Conservation (phyloP, 2,888 invertebrate genomes). For the Cephus sareptanus region DNA sequence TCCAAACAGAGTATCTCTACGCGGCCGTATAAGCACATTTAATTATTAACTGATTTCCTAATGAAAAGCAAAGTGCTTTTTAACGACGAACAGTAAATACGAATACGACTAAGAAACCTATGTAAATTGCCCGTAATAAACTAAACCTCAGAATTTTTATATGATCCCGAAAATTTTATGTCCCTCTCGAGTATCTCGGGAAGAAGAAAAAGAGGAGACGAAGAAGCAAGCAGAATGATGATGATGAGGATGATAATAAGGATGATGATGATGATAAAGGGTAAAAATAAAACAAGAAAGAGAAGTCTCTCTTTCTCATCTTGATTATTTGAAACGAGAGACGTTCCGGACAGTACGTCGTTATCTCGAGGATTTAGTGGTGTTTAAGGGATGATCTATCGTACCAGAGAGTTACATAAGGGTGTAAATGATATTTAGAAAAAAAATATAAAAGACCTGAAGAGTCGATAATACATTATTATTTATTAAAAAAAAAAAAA, state of each 20-base stretch:
- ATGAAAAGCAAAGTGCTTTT: slow-evolving; percentile 6
- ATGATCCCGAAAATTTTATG: not conserved
- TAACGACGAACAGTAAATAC: not conserved
- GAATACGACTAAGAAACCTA: not conserved
- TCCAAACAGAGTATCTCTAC: not conserved
- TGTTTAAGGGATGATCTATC: not conserved
- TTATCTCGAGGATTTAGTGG: not conserved
- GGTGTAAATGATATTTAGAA: not conserved
- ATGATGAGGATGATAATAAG: not conserved
- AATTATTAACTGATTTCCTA: slow-evolving; percentile 12
- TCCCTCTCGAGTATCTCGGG: not conserved
- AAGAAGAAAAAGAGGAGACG: not conserved
- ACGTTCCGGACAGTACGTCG: not conserved
- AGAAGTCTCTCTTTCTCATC: not conserved
- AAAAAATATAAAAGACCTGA: not conserved
- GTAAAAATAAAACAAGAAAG: not conserved
- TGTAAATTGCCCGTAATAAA: not conserved
- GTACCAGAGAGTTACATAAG: not conserved
- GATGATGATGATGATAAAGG: not conserved
- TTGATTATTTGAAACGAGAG: not conserved
- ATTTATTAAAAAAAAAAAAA: too few species aligned
- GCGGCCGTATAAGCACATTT: not conserved
- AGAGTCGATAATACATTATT: not conserved
- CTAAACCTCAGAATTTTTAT: not conserved
- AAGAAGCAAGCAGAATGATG: not conserved